Evolutionary conservation across 2,888 invertebrate species (phyloP).

Genomic region (Drosophila neotestacea): DNA sequence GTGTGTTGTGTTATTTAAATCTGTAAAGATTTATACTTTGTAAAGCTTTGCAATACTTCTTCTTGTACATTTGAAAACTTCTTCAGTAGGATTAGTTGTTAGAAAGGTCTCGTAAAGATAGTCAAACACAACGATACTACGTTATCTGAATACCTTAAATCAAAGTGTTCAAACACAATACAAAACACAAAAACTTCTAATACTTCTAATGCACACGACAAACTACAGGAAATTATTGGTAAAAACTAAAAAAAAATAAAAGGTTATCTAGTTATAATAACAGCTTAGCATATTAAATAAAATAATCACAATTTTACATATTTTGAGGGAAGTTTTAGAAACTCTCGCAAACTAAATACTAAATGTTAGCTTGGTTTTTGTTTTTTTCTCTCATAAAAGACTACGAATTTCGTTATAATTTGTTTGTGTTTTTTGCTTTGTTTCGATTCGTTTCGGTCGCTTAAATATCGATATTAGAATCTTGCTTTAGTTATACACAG

Average conservation of each 20-base stretch:
- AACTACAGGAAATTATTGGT: conserved; percentile 1
- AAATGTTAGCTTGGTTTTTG: conserved; percentile 37
- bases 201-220: conserved; percentile 25
- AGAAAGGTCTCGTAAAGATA: too few species aligned
- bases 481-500: conserved; percentile 54
- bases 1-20: too few species aligned
- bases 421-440: conserved; percentile 8
- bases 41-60: too few species aligned
- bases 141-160: too few species aligned
- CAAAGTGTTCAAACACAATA: neutral
- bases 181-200: conserved; percentile 15
- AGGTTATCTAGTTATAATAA: conserved; percentile 55
- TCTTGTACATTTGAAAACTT: too few species aligned
- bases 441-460: too few species aligned
- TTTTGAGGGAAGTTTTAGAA: conserved; percentile 62
- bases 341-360: conserved; percentile 59
- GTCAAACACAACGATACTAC: too few species aligned
- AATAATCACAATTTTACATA: conserved; percentile 72
- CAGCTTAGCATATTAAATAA: conserved; percentile 61
- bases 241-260: conserved; percentile 3
- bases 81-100: too few species aligned
- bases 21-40: too few species aligned
- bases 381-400: neutral
- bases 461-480: conserved; percentile 38
- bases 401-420: conserved; percentile 40